Percentiles rank a stretch among this genome's conserved stretches.
Evolutionary conservation across 2,797 vertebrate species (phyloP).

Genomic region (Graptemys geographica): DNA sequence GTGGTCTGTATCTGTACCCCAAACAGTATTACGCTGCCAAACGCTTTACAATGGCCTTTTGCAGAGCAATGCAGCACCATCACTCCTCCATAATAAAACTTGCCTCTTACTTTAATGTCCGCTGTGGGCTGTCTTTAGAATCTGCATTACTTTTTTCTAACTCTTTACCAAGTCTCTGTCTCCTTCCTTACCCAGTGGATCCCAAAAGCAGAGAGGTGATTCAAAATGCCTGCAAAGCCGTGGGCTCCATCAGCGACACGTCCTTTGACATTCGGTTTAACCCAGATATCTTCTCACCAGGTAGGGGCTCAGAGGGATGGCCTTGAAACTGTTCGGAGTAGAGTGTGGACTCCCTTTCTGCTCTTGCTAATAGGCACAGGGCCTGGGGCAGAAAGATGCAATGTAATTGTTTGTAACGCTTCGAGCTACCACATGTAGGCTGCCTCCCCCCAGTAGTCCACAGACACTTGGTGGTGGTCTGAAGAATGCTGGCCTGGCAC

Average conservation of each 20-base stretch:
- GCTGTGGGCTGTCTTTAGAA: background rate
- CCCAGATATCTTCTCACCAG: conserved; percentile 98
- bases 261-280: conserved; percentile 99
- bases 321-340: background rate
- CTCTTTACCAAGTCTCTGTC: background rate
- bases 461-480: background rate
- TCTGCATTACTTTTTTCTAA: background rate
- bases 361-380: background rate
- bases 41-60: background rate
- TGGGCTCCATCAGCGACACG: conserved; percentile 93
- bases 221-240: conserved; percentile 95
- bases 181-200: conserved; percentile 81
- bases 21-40: background rate
- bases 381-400: background rate
- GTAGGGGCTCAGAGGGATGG: conserved; percentile 69
- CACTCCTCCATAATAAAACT: background rate
- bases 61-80: background rate
- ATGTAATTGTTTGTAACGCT: background rate
- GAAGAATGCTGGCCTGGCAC: background rate
- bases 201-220: conserved; percentile 96
- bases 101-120: background rate
- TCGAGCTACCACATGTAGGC: rapidly evolving
- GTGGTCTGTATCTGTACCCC: background rate
- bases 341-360: rapidly evolving
- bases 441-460: background rate